Conservation (phyloP, 2,888 invertebrate genomes). For the Charanyca ferruginea region DNA sequence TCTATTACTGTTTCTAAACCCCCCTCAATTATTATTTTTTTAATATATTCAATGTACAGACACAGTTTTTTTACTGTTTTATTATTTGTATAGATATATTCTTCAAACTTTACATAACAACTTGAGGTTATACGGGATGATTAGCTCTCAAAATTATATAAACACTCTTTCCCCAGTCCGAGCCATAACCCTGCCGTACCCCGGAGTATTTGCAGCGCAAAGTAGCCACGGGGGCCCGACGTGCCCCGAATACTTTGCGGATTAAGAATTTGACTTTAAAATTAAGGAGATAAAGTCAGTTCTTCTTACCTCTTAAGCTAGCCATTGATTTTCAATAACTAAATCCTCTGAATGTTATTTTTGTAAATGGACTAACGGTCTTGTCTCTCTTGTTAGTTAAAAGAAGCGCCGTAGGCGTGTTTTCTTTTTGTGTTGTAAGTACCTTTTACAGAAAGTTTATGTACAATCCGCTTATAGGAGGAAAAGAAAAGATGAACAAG, state of each 20-base stretch:
- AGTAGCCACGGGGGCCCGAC: constrained; percentile 70
- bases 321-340: constrained; percentile 77
- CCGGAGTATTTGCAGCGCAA: constrained; percentile 77
- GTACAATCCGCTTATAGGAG: constrained; percentile 25
- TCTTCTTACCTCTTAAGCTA: constrained; percentile 73
- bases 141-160: constrained; percentile 58
- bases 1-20: too few relatives aligned
- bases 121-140: constrained; percentile 24
- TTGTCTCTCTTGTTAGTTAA: constrained; percentile 4
- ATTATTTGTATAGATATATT: too few relatives aligned
- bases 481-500: neutral
- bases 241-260: constrained; percentile 80
- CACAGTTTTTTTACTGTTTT: too few relatives aligned
- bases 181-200: constrained; percentile 67
- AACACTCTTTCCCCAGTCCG: constrained; percentile 56
- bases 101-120: neutral
- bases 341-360: constrained; percentile 67
- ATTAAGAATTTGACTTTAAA: constrained; percentile 86
- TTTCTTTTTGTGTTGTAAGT: constrained; percentile 18
- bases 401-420: constrained; percentile 20
- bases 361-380: constrained; percentile 53
- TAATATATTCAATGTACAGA: too few relatives aligned
- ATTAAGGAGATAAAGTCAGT: constrained; percentile 81
- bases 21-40: too few relatives aligned
- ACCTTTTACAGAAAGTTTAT: constrained; percentile 12